A percentile compares a stretch with the other conserved stretches of the same genome.
phyloP scores from a whole-genome alignment of 1,140 invertebrate genomes.

The Ganaspis sp. region DNA sequence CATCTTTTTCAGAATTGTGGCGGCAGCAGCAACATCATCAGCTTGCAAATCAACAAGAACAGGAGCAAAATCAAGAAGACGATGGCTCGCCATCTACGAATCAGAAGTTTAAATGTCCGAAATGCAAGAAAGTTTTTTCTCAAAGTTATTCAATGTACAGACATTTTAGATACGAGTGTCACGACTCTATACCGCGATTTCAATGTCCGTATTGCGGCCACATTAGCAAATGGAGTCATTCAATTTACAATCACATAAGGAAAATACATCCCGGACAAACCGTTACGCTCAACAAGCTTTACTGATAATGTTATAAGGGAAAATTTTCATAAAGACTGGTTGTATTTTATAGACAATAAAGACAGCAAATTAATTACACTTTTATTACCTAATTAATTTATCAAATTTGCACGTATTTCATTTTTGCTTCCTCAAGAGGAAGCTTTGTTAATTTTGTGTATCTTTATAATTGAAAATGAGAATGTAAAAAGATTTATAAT shows the following conservation, averaged over 20 bases:
- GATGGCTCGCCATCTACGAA: constrained; percentile 29
- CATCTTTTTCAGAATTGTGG: constrained; percentile 58
- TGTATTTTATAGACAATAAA: constrained; percentile 26
- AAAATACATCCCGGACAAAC: constrained; percentile 63
- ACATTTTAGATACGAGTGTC: constrained; percentile 83
- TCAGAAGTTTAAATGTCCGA: constrained; percentile 62
- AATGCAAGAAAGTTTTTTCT: constrained; percentile 68
- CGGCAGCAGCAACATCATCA: background rate
- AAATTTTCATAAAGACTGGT: constrained; percentile 1
- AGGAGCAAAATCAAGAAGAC: background rate
- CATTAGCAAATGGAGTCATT: constrained; percentile 67
- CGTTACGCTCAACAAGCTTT: constrained; percentile 61
- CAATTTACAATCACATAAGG: constrained; percentile 69
- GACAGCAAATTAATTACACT: background rate
- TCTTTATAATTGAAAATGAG: no score
- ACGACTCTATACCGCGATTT: constrained; percentile 81
- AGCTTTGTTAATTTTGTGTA: no score
- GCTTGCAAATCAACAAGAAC: background rate
- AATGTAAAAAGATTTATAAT: no score
- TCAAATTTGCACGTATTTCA: no score
- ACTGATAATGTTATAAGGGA: constrained; percentile 40
- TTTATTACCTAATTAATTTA: no score
- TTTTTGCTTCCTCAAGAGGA: no score
- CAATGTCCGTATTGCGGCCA: constrained; percentile 77
- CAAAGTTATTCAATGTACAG: constrained; percentile 79